Conservation (phyloP, 2,888 invertebrate genomes). For the Drosophila heteroneura region DNA sequence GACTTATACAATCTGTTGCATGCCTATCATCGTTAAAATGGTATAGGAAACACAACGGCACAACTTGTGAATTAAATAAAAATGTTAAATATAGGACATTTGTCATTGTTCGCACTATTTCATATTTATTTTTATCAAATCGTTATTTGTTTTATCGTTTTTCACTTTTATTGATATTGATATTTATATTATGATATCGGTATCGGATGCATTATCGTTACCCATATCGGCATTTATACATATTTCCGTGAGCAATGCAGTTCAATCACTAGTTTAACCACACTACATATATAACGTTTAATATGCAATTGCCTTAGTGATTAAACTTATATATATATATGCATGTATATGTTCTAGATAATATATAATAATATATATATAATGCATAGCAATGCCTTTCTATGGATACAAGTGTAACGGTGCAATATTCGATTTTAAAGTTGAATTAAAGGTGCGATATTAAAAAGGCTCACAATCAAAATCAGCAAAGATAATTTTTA, state of each 20-base stretch:
- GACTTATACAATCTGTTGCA: conserved; percentile 47
- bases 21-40: conserved; percentile 56
- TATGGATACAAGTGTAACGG: conserved; percentile 27
- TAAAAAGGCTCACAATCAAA: conserved; percentile 21
- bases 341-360: conserved; percentile 9
- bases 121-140: background rate
- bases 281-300: conserved; percentile 2
- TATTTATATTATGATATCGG: background rate
- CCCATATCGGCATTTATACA: background rate
- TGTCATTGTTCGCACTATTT: conserved; percentile 26
- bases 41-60: conserved; percentile 42
- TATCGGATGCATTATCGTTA: conserved; percentile 8
- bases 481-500: conserved; percentile 28
- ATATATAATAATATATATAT: conserved; percentile 5
- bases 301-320: conserved; percentile 9
- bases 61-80: conserved; percentile 36
- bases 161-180: background rate
- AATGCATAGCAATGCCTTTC: conserved; percentile 23
- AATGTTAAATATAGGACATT: conserved; percentile 83
- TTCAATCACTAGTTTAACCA: conserved; percentile 12
- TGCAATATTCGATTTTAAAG: conserved; percentile 26
- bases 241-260: conserved; percentile 9
- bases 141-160: background rate
- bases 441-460: conserved; percentile 19
- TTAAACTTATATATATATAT: conserved; percentile 12